Base-by-base conservation (phyloP, 1,140 invertebrate species). In the Physella acuta region DNA sequence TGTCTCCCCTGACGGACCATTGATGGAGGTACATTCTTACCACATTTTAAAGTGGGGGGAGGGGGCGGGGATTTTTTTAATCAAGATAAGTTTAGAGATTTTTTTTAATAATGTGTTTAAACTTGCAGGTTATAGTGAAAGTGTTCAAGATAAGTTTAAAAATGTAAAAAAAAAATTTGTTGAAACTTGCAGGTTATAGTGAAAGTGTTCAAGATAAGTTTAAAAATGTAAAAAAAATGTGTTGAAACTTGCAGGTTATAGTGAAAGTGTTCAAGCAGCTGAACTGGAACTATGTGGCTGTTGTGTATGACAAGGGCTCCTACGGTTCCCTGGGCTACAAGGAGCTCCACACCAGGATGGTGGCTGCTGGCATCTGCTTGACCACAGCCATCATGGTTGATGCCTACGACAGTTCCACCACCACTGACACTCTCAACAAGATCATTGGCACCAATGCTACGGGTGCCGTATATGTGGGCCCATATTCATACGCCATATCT, bases 1-100 rank as follows among this genome's bases (percentile, higher is more conserved):
- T 3, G 91, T 93, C 31, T 91, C 92, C 17, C 90, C 90, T 0
- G 92, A 94, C 85, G 89, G 89, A 72, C 92, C 75, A 11, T 63
- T 80, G 4, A 76, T 77, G 70, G 72, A 76, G 51, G 79, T 82
- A 66, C 73, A 73, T 68, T 59, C 11, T 44, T 34, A n/a, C n/a
- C n/a, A n/a, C n/a, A n/a, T n/a, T n/a, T n/a, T n/a, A n/a, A n/a
- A n/a, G n/a, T n/a, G n/a, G n/a, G n/a, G n/a, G n/a, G n/a, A n/a
- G n/a, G n/a, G n/a, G n/a, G n/a, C n/a, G n/a, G n/a, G n/a, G n/a
- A n/a, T n/a, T n/a, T n/a, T n/a, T n/a, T n/a, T n/a, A n/a, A n/a
- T n/a, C n/a, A n/a, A n/a, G n/a, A n/a, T n/a, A n/a, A n/a, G n/a
- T n/a, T n/a, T n/a, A n/a, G n/a, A n/a, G n/a, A n/a, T n/a, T n/a